phyloP scores from a whole-genome alignment of 2,113 vertebrate species.

The Syngnathus scovelli region DNA sequence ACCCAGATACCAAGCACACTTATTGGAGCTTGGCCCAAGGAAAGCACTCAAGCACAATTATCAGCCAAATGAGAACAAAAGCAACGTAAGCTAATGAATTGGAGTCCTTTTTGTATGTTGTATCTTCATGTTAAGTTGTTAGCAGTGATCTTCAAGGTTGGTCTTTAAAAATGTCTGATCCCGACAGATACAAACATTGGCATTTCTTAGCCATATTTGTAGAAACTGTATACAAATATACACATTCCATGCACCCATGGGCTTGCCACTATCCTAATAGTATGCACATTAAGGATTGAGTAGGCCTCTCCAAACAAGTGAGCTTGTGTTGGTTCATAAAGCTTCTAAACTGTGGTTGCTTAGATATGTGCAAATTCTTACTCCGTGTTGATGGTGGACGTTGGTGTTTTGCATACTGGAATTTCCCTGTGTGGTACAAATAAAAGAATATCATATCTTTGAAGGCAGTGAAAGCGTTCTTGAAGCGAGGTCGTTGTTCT shows the following conservation, averaged over 20 bases:
- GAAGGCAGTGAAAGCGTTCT: no score
- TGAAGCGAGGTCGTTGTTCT: no score
- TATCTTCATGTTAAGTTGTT: not conserved
- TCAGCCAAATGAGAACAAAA: conserved; percentile 13
- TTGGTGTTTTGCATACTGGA: no score
- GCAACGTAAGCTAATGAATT: not conserved
- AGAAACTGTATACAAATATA: no score
- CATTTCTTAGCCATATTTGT: not conserved
- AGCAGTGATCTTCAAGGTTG: not conserved
- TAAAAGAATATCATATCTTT: no score
- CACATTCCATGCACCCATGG: no score
- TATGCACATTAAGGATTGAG: not conserved
- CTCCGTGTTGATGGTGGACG: no score
- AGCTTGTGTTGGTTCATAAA: not conserved
- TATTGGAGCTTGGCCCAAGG: conserved; percentile 29
- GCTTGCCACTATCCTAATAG: no score
- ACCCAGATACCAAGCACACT: conserved; percentile 48
- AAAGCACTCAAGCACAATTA: conserved; percentile 17
- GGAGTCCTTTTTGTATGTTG: not conserved
- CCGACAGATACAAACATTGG: not conserved
- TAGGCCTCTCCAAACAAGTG: not conserved
- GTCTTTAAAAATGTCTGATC: not conserved
- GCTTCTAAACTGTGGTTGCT: not conserved
- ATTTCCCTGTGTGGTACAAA: no score
- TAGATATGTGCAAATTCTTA: no score